phyloP scores from a whole-genome alignment of 2,888 invertebrate genomes.

The Halocaridina rubra region DNA sequence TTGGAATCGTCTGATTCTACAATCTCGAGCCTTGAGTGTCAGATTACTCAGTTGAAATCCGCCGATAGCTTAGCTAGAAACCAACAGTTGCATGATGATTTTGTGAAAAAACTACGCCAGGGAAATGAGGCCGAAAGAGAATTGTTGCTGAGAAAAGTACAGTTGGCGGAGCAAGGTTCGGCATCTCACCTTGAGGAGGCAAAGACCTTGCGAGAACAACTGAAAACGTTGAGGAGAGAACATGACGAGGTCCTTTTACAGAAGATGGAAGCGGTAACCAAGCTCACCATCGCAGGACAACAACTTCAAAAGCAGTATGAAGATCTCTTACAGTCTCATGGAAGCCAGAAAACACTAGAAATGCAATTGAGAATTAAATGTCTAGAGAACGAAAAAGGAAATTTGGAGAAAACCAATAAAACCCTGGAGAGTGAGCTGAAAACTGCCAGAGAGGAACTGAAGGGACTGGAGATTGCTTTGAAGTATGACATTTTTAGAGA shows the following conservation, averaged over 20 bases:
- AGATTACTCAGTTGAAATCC: constrained; percentile 45
- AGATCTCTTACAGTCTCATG: constrained; percentile 36
- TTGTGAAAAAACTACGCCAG: constrained; percentile 46
- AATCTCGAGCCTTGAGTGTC: constrained; percentile 49
- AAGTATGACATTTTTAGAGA: constrained; percentile 46
- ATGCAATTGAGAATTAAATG: constrained; percentile 24
- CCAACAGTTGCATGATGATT: constrained; percentile 54
- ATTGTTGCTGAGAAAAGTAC: constrained; percentile 27
- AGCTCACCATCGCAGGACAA: constrained; percentile 39
- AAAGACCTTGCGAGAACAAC: constrained; percentile 35
- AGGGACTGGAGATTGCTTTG: constrained; percentile 40
- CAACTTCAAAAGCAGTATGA: constrained; percentile 48
- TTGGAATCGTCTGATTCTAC: constrained; percentile 51
- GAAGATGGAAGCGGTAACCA: constrained; percentile 43
- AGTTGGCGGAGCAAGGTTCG: constrained; percentile 8
- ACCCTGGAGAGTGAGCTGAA: constrained; percentile 16
- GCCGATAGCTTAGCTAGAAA: constrained; percentile 45
- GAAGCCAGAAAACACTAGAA: constrained; percentile 6
- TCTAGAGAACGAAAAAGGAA: constrained; percentile 33
- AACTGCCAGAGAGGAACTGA: constrained; percentile 37
- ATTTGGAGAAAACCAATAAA: neutral
- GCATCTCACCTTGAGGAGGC: constrained; percentile 25
- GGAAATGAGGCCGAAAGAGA: constrained; percentile 40
- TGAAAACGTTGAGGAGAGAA: constrained; percentile 22
- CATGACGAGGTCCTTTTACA: constrained; percentile 37